Percentiles rank a stretch among this genome's conserved stretches.
Conservation (phyloP, 2,888 invertebrate species). For the Lymantria dispar region DNA sequence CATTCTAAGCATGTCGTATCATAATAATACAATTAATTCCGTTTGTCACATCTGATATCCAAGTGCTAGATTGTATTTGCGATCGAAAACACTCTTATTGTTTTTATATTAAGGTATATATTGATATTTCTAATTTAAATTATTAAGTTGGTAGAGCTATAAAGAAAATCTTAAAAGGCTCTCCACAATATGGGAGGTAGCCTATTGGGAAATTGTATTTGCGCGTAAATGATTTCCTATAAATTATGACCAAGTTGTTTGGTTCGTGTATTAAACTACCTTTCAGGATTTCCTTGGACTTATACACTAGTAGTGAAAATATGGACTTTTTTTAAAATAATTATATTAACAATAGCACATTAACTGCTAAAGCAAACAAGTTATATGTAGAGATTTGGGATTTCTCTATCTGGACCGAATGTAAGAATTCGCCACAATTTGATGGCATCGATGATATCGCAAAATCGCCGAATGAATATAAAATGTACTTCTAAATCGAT, state of each 20-base stretch:
- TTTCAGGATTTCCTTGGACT: no score
- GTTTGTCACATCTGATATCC: conserved; percentile 47
- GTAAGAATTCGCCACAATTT: no score
- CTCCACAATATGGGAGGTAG: conserved; percentile 56
- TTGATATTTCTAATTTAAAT: not conserved
- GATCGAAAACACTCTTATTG: conserved; percentile 16
- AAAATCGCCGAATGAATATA: no score
- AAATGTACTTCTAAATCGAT: no score
- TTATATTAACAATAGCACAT: no score
- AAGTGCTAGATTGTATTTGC: conserved; percentile 29
- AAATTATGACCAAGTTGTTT: not conserved
- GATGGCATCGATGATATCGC: no score
- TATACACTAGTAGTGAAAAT: no score
- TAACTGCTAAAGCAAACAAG: no score
- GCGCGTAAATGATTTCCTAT: conserved; percentile 26
- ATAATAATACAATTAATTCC: conserved; percentile 80
- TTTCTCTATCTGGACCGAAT: no score
- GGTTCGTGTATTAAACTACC: no score
- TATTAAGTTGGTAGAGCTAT: conserved; percentile 22
- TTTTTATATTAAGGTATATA: conserved; percentile 15
- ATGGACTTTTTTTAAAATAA: no score
- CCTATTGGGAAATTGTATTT: conserved; percentile 48
- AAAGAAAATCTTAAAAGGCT: conserved; percentile 50
- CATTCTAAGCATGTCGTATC: conserved; percentile 55
- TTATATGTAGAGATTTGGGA: no score